phyloP scores from a whole-genome alignment of 2,888 invertebrate species.

The Masnerella sp. region DNA sequence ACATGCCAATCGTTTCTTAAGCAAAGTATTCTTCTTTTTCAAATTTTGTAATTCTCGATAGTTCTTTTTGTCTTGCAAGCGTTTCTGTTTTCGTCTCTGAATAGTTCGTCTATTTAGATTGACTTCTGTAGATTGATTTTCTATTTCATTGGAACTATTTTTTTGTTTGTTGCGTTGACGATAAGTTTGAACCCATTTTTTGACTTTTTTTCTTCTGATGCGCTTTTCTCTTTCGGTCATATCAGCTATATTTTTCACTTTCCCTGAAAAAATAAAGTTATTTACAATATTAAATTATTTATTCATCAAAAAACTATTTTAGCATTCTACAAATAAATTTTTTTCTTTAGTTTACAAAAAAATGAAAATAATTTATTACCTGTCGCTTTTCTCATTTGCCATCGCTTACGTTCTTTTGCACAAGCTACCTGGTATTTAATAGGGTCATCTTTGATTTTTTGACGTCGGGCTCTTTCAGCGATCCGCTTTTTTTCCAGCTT shows the following conservation, averaged over 20 bases:
- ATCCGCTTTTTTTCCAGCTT: slow-evolving; percentile 14
- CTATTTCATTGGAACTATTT: not conserved
- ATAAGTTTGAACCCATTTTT: not conserved
- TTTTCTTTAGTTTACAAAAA: slow-evolving; percentile 13
- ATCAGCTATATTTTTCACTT: slow-evolving; percentile 19
- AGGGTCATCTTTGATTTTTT: slow-evolving; percentile 24
- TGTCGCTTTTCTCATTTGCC: slow-evolving; percentile 18
- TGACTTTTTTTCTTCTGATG: slow-evolving; percentile 4
- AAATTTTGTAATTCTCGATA: not conserved
- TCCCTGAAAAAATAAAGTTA: too few relatives aligned
- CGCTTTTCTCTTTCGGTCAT: slow-evolving; percentile 33
- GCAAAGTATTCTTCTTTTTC: not conserved
- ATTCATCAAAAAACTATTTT: too few relatives aligned
- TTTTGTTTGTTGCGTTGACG: not conserved
- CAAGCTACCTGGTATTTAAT: slow-evolving; percentile 7
- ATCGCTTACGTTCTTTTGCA: slow-evolving; percentile 12
- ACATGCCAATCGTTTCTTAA: not conserved
- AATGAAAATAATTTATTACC: slow-evolving; percentile 19
- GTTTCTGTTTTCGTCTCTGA: not conserved
- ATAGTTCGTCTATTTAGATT: not conserved
- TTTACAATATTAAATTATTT: too few relatives aligned
- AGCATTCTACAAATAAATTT: too few relatives aligned
- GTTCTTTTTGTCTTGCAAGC: not conserved
- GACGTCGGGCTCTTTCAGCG: slow-evolving; percentile 8
- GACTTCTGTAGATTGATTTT: not conserved